Percentiles rank a stretch among this genome's conserved stretches.
Evolutionary conservation across 2,113 vertebrate genomes (phyloP).

Genomic region (Grammomys surdaster): DNA sequence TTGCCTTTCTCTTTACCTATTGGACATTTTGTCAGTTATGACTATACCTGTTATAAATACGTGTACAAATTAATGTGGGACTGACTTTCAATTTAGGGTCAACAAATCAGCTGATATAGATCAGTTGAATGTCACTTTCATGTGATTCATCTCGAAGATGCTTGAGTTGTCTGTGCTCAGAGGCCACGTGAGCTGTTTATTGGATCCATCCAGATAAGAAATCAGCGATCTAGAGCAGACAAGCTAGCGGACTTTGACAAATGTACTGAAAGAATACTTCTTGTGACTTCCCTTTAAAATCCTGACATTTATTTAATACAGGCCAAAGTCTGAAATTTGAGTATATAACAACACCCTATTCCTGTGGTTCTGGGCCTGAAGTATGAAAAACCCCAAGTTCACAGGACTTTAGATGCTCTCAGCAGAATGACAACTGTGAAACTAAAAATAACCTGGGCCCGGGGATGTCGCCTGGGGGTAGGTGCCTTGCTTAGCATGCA

Average conservation of each 20-base stretch:
- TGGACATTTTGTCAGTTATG: neutral
- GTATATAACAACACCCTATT: neutral
- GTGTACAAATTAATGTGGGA: neutral
- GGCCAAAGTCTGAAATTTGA: slow-evolving; percentile 43
- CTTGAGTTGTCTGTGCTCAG: neutral
- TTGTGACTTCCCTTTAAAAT: neutral
- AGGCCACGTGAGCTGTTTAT: neutral
- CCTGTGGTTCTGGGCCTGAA: neutral
- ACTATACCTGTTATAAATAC: neutral
- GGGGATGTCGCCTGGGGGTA: neutral
- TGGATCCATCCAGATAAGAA: neutral
- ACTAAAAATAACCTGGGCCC: neutral
- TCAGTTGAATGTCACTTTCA: neutral
- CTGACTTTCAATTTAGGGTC: neutral
- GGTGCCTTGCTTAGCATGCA: neutral
- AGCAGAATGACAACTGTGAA: neutral
- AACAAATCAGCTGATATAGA: neutral
- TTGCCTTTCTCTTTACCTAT: neutral
- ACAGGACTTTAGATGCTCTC: slow-evolving; percentile 11
- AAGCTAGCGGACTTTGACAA: neutral
- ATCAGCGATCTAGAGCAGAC: neutral
- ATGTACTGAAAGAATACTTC: neutral
- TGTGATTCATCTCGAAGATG: neutral
- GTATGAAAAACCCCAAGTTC: neutral
- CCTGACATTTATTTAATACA: neutral